A percentile compares a stretch with the other conserved stretches of the same genome.
phyloP scores from a whole-genome alignment of 2,113 vertebrate species.

The Grammomys surdaster region DNA sequence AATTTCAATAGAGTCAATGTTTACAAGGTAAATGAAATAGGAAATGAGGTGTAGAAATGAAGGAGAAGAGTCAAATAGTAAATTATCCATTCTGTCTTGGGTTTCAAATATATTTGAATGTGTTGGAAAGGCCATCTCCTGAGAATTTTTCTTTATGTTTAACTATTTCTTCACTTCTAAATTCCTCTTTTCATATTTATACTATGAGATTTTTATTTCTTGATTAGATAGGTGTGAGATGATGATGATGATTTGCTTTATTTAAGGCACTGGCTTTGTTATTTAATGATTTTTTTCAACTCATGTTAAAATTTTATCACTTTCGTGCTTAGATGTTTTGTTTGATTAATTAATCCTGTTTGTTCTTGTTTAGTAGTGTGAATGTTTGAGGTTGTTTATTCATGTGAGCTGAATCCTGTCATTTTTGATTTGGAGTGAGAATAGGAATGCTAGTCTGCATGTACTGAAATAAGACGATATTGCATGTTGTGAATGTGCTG shows the following conservation, averaged over 20 bases:
- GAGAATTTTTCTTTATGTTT: not conserved
- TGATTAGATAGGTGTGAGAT: not conserved
- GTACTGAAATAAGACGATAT: not conserved
- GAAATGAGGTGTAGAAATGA: not conserved
- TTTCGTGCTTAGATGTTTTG: not conserved
- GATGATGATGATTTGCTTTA: not conserved
- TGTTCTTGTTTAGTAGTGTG: not conserved
- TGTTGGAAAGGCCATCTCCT: not conserved
- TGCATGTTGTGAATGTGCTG: constrained; percentile 15
- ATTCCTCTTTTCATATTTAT: constrained; percentile 4
- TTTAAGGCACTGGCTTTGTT: not conserved
- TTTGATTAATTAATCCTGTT: not conserved
- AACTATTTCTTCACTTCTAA: not conserved
- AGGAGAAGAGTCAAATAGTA: not conserved
- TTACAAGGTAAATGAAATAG: not conserved
- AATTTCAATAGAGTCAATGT: not conserved
- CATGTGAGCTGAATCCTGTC: not conserved
- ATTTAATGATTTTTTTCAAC: not conserved
- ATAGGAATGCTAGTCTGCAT: not conserved
- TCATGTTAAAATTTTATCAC: constrained; percentile 1
- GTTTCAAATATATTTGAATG: not conserved
- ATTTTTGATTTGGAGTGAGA: not conserved
- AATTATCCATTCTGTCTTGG: not conserved
- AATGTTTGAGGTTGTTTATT: not conserved
- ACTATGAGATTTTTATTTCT: not conserved